Percentiles rank a stretch among this genome's conserved stretches.
These are phyloP conservation scores for Eristalis intricaria DNA, from an alignment of 2,888 invertebrate genomes.

Conservation along the genomic window DNA sequence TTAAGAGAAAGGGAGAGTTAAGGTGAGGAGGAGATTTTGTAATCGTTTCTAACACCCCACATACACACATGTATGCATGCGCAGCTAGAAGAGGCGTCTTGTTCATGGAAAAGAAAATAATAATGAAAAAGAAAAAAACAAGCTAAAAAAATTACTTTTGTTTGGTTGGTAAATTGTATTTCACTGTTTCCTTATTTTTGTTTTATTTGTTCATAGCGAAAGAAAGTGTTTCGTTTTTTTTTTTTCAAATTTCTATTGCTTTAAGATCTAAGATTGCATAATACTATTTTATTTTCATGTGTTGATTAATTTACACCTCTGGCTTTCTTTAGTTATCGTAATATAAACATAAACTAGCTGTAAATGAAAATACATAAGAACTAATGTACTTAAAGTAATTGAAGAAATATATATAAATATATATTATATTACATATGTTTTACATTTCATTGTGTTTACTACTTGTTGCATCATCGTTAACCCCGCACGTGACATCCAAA, in stretches of 20 bases:
- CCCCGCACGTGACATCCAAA: no score
- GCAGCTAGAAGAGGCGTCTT: not conserved
- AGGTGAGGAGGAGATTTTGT: not conserved
- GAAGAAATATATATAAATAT: constrained; percentile 68
- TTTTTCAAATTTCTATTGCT: constrained; percentile 31
- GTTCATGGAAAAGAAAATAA: not conserved
- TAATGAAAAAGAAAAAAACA: not conserved
- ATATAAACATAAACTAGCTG: constrained; percentile 67
- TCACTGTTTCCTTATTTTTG: constrained; percentile 1
- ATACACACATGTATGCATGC: not conserved
- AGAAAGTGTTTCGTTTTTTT: not conserved
- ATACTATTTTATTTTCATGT: constrained; percentile 35
- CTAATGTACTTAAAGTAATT: constrained; percentile 72
- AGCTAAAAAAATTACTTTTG: not conserved
- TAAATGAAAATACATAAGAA: constrained; percentile 71
- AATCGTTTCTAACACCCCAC: constrained; percentile 12
- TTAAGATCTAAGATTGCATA: constrained; percentile 36
- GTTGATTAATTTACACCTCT: constrained; percentile 29
- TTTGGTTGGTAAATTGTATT: not conserved
- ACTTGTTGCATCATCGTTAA: no score
- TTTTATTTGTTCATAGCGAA: not conserved
- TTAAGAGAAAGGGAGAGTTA: not conserved
- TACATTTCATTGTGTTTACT: not conserved
- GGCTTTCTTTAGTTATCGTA: constrained; percentile 59
- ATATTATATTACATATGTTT: constrained; percentile 60